Base-by-base conservation (phyloP, 2,113 vertebrate species). In the Sapayoa aenigma region DNA sequence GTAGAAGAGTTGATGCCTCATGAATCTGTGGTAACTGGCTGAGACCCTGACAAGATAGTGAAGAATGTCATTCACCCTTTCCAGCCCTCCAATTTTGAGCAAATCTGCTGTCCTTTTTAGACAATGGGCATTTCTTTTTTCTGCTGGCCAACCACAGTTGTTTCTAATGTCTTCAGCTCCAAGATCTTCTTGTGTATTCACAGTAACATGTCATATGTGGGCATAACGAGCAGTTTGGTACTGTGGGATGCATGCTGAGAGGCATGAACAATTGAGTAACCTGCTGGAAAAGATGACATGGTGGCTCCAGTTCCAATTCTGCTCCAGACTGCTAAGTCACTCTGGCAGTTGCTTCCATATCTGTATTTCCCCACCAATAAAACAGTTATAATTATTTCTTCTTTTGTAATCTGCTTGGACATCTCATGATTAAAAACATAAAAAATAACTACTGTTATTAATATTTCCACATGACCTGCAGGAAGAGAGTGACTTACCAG, bases 1-100 rank as follows among this genome's bases (percentile, higher is more conserved):
- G 0, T n/a, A 5, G 31, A 62, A 49, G 22, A 16, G 18, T 4
- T 66, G 37, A 44, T 66, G 24, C 18, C 33, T 59, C 0, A 0
- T 33, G 28, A 71, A 14, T 39, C 23, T 59, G 9, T 25, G 22
- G 22, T 74, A 62, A 44, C 9, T 8, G 79, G 33, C 15, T 11
- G 37, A 69, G n/a, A 77, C 3, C 14, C 52, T 55, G 52, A 65
- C n/a, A 67, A 46, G 25, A 30, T 3, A 50, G 24, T 14, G 42
- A 62, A 63, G 18, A 82, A 31, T n/a, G 8, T 22, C 2, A 0
- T 44, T 55, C 27, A 50, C 22, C 30, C 11, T 56, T 92, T 85
- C 41, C 33, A 76, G 16, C 16, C 12, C 60, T 88, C 12, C 4
- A 4, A 24, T 68, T 83, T 23, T 67, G 39, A 85, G 33, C 19